phyloP scores from a whole-genome alignment of 1,140 invertebrate species.

The Coenobita brevimanus region DNA sequence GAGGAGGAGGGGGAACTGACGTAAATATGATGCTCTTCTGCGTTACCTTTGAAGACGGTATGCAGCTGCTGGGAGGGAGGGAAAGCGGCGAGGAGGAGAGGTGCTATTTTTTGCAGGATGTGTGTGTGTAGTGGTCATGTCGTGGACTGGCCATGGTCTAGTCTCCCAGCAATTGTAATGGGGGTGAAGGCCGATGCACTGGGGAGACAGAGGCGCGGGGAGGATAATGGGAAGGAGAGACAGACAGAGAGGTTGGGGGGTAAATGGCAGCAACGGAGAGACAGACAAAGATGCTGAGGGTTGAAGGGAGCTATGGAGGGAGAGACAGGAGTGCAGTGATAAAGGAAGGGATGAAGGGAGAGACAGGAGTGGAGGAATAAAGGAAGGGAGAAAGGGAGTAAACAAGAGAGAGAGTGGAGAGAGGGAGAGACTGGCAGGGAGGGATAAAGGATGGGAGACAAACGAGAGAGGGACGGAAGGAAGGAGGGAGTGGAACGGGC shows the following conservation, averaged over 20 bases:
- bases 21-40: constrained; percentile 51
- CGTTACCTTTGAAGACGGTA: not conserved
- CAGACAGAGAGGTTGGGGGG: not conserved
- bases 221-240: not conserved
- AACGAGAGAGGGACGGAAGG: not conserved
- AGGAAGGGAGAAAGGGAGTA: not conserved
- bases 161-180: constrained; percentile 52
- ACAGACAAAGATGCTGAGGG: too few species aligned
- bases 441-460: not conserved
- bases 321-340: too few species aligned
- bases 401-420: too few species aligned
- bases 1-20: constrained; percentile 34
- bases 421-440: too few species aligned
- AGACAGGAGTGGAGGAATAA: not conserved
- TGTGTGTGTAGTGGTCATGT: constrained; percentile 32
- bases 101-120: constrained; percentile 21
- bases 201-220: not conserved
- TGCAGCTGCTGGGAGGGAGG: constrained; percentile 27
- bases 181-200: constrained; percentile 39
- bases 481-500: not conserved
- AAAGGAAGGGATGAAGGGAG: too few species aligned
- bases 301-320: too few species aligned
- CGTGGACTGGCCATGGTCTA: constrained; percentile 25
- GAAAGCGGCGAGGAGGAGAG: not conserved
- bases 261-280: not conserved